Conservation (phyloP, 2,888 invertebrate genomes). For the Oxyteleia sp. region DNA sequence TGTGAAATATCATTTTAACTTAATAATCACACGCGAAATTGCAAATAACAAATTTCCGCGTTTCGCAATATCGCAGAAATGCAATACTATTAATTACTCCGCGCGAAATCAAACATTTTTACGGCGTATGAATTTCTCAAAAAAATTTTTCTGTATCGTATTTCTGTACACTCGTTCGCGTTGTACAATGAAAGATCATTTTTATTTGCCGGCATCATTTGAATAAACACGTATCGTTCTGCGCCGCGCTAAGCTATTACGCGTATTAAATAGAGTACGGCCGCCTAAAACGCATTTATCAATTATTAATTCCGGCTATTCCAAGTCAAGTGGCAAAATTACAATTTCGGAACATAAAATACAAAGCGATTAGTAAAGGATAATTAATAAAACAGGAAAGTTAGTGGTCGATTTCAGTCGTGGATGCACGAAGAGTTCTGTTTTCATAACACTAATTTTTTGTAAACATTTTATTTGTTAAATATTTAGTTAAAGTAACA, state of each 20-base stretch:
- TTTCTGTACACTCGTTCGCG: too few relatives aligned
- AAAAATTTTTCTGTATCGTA: too few relatives aligned
- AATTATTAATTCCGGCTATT: not conserved
- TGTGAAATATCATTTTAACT: conserved; percentile 36
- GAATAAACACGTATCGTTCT: not conserved
- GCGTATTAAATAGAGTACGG: not conserved
- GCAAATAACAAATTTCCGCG: conserved; percentile 1
- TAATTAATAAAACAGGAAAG: not conserved
- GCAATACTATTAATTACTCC: not conserved
- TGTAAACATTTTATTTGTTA: too few relatives aligned
- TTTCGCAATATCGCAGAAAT: not conserved
- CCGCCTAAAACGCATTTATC: not conserved
- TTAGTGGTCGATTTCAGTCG: not conserved
- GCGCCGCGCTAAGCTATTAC: not conserved
- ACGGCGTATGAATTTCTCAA: not conserved
- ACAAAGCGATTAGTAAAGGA: not conserved
- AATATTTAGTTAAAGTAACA: too few relatives aligned
- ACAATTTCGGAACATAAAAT: not conserved
- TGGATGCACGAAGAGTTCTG: too few relatives aligned
- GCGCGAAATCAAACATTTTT: not conserved
- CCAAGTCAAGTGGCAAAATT: conserved; percentile 1
- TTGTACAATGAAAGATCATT: not conserved
- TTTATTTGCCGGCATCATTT: not conserved
- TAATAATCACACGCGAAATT: conserved; percentile 11
- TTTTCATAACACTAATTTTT: too few relatives aligned